Conservation (phyloP, 2,888 invertebrate genomes). For the Agapostemon virescens region DNA sequence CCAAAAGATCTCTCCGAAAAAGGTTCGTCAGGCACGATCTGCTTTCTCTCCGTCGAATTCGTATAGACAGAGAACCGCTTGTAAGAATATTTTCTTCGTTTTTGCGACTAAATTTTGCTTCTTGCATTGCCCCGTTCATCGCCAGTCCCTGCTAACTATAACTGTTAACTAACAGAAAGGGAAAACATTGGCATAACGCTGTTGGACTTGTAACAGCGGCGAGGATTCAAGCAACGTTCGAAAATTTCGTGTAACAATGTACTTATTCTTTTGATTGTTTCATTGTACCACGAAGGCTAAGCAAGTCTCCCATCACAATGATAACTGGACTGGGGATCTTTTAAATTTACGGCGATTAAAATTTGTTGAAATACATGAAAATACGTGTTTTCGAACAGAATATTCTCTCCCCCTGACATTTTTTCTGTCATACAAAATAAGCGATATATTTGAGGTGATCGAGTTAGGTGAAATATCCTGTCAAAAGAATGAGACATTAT, state of each 20-base stretch:
- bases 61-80: neutral
- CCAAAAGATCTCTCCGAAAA: slow-evolving; percentile 5
- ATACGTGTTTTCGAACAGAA: too few species aligned
- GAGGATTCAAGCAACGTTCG: neutral
- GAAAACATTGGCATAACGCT: neutral
- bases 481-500: too few species aligned
- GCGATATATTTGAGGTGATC: too few species aligned
- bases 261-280: too few species aligned
- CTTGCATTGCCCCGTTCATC: neutral
- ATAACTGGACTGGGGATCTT: too few species aligned
- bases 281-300: too few species aligned
- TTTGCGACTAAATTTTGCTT: neutral
- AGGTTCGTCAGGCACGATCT: neutral
- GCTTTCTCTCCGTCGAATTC: neutral
- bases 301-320: too few species aligned
- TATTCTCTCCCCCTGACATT: too few species aligned
- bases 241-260: neutral
- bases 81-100: neutral
- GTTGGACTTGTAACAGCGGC: neutral
- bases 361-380: too few species aligned
- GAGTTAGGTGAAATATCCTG: too few species aligned
- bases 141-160: neutral
- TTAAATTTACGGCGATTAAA: too few species aligned
- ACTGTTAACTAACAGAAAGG: neutral
- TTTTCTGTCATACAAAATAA: too few species aligned